Conservation (phyloP, 1,140 invertebrate species). For the Sycophaga agraensis region DNA sequence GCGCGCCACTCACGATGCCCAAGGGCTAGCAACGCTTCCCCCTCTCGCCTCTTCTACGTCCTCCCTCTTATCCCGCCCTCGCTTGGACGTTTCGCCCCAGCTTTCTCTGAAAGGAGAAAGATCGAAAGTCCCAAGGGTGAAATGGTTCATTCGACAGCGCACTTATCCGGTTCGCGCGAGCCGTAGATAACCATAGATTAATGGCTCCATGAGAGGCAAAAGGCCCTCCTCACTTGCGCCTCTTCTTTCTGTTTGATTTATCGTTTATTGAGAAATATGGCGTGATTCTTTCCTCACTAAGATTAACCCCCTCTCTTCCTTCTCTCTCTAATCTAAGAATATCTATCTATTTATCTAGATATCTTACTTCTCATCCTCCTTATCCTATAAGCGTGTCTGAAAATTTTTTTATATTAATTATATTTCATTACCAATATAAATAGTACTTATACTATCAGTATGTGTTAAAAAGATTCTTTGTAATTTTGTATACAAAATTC, state of each 20-base stretch:
- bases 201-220: constrained; percentile 43
- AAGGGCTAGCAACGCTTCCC: constrained; percentile 42
- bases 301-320: constrained; percentile 12
- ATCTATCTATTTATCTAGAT: too few relatives aligned
- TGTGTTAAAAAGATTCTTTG: too few relatives aligned
- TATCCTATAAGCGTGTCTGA: too few relatives aligned
- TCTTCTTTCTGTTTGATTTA: constrained; percentile 45
- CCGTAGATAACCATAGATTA: constrained; percentile 59
- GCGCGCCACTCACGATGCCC: constrained; percentile 45
- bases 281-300: constrained; percentile 29
- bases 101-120: constrained; percentile 33
- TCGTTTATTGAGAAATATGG: constrained; percentile 58
- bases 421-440: too few relatives aligned
- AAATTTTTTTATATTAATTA: too few relatives aligned
- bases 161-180: constrained; percentile 49
- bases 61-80: background rate
- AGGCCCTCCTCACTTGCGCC: constrained; percentile 37
- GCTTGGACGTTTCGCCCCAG: constrained; percentile 16
- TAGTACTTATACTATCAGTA: too few relatives aligned
- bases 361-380: too few relatives aligned
- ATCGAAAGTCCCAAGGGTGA: constrained; percentile 54
- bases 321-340: too few relatives aligned
- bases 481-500: too few relatives aligned
- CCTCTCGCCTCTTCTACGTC: constrained; percentile 16
- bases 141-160: constrained; percentile 53